Conservation (phyloP, 2,888 invertebrate genomes). For the Hipparchia semele region DNA sequence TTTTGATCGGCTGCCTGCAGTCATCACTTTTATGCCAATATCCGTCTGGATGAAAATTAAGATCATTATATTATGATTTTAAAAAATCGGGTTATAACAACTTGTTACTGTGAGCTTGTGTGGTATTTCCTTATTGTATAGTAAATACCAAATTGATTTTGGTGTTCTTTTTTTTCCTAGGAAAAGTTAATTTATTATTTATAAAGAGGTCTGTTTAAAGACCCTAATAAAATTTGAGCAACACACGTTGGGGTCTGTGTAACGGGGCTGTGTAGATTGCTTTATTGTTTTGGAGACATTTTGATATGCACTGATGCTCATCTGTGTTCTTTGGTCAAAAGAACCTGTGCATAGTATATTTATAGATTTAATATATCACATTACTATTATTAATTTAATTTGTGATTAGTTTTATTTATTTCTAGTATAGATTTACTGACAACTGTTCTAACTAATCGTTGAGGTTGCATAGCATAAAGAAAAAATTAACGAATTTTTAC, state of each 20-base stretch:
- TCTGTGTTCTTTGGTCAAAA: conserved; percentile 21
- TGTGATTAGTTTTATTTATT: conserved; percentile 38
- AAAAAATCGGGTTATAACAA: conserved; percentile 3
- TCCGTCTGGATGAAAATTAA: too few relatives aligned
- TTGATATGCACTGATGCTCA: conserved; percentile 24
- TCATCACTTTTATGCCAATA: too few relatives aligned
- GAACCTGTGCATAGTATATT: conserved; percentile 10
- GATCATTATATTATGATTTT: background rate
- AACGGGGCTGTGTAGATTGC: conserved; percentile 28
- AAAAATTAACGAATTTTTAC: conserved; percentile 11
- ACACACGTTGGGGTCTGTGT: background rate
- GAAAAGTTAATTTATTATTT: conserved; percentile 62
- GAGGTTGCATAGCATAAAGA: background rate
- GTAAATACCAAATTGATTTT: conserved; percentile 60
- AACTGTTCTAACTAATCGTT: conserved; percentile 11
- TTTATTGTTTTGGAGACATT: conserved; percentile 35
- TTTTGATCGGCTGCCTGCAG: too few relatives aligned
- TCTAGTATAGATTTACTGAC: conserved; percentile 29
- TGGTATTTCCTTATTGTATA: conserved; percentile 46
- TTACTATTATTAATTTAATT: conserved; percentile 28
- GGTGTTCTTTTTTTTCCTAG: conserved; percentile 64
- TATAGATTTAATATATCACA: conserved; percentile 21
- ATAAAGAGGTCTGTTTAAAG: conserved; percentile 70
- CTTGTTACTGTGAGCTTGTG: conserved; percentile 40
- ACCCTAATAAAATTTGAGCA: conserved; percentile 50